phyloP scores from a whole-genome alignment of 1,140 invertebrate species.

The Idris sp. region DNA sequence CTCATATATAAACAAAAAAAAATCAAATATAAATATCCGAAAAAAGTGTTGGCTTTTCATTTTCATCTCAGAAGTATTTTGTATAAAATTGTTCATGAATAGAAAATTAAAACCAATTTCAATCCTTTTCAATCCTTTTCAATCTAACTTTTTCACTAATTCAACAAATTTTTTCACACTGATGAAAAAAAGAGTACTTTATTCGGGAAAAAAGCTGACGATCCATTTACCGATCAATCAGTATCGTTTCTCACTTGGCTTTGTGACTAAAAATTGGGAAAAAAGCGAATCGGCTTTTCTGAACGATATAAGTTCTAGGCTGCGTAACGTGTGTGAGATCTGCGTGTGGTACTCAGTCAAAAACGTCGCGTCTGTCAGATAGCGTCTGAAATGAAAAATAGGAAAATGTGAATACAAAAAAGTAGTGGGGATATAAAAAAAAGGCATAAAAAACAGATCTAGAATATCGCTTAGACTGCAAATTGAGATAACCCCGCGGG shows the following conservation, averaged over 20 bases:
- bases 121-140: too few species aligned
- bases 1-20: too few species aligned
- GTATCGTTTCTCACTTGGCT: slow-evolving; percentile 2
- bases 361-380: slow-evolving; percentile 26
- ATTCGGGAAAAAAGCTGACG: not conserved
- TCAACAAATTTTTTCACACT: not conserved
- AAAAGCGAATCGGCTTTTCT: slow-evolving; percentile 20
- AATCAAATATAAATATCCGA: too few species aligned
- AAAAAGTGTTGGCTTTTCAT: too few species aligned
- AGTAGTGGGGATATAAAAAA: slow-evolving; percentile 2
- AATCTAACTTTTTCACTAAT: too few species aligned
- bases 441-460: slow-evolving; percentile 57
- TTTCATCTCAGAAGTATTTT: too few species aligned
- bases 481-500: slow-evolving; percentile 66
- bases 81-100: too few species aligned
- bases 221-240: slow-evolving; percentile 17
- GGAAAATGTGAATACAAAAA: slow-evolving; percentile 16
- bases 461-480: slow-evolving; percentile 61
- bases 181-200: not conserved
- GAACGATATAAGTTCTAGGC: too few species aligned
- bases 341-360: slow-evolving; percentile 14
- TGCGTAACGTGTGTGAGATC: too few species aligned
- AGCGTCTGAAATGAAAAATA: slow-evolving; percentile 37
- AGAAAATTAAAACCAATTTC: too few species aligned
- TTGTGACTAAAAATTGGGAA: slow-evolving; percentile 31